Conservation (phyloP, 2,888 invertebrate species). For the Itoplectis maculator region DNA sequence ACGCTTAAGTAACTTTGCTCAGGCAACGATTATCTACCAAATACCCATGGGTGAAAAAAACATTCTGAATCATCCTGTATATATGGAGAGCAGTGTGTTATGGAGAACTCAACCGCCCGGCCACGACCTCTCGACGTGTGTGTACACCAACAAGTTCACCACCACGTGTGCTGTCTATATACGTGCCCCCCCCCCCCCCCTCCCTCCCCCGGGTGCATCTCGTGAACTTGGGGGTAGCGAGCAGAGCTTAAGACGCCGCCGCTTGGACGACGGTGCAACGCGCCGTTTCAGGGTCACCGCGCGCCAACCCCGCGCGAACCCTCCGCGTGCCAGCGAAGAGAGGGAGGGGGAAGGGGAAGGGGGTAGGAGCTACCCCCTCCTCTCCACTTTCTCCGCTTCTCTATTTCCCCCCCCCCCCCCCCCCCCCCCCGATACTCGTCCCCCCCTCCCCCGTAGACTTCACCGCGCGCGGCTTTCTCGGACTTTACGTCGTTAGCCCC, state of each 20-base stretch:
- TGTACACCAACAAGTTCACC: slow-evolving; percentile 39
- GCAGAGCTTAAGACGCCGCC: slow-evolving; percentile 51
- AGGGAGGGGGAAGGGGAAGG: too few relatives aligned
- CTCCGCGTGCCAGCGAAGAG: neutral
- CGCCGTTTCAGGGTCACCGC: slow-evolving; percentile 63
- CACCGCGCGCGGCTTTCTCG: slow-evolving; percentile 25
- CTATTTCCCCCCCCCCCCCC: slow-evolving; percentile 56
- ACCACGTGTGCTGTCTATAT: neutral
- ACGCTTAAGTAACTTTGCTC: too few relatives aligned
- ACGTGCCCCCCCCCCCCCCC: too few relatives aligned
- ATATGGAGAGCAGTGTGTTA: neutral
- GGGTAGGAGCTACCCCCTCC: too few relatives aligned
- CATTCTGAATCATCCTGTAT: too few relatives aligned
- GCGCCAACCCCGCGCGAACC: neutral
- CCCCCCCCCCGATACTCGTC: neutral
- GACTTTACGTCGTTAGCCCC: slow-evolving; percentile 35
- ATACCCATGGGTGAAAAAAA: too few relatives aligned
- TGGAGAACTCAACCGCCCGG: slow-evolving; percentile 7
- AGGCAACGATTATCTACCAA: too few relatives aligned
- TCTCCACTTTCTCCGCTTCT: slow-evolving; percentile 44
- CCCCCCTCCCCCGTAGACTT: slow-evolving; percentile 2
- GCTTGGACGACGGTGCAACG: slow-evolving; percentile 62
- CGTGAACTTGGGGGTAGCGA: slow-evolving; percentile 57
- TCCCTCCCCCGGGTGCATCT: too few relatives aligned
- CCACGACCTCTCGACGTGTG: slow-evolving; percentile 58